phyloP scores from a whole-genome alignment of 1,140 invertebrate genomes.

The Drosophila kohkoa region DNA sequence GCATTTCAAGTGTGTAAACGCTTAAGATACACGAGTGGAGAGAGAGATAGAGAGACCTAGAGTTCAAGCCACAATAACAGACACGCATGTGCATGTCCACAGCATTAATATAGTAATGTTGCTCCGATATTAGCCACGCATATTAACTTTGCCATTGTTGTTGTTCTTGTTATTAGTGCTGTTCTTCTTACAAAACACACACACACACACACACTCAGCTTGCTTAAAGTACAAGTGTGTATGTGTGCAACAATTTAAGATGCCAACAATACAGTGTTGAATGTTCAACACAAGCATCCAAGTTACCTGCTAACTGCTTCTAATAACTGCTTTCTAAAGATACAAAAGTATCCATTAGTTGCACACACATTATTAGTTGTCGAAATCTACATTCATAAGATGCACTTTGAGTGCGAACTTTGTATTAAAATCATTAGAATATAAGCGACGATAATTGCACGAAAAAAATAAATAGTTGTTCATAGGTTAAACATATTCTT shows the following conservation, averaged over 20 bases:
- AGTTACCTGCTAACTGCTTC: background rate
- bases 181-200: no score
- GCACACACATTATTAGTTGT: background rate
- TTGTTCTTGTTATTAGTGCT: conserved; percentile 24
- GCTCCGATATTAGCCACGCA: conserved; percentile 76
- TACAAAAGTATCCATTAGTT: conserved; percentile 5
- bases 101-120: conserved; percentile 77
- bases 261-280: conserved; percentile 10
- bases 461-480: no score
- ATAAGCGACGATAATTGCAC: no score
- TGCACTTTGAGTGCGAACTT: background rate
- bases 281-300: no score
- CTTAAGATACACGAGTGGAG: conserved; percentile 7
- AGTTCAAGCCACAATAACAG: conserved; percentile 15
- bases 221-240: conserved; percentile 31
- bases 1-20: conserved; percentile 32
- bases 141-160: conserved; percentile 63
- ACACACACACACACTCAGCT: no score
- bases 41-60: no score
- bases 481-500: no score
- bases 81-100: conserved; percentile 65
- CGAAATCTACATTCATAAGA: background rate
- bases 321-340: background rate
- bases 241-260: conserved; percentile 28
- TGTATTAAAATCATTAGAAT: background rate